These are phyloP conservation scores for Eonycteris spelaea DNA, from an alignment of 2,113 vertebrate species.

Conservation along the genomic window DNA sequence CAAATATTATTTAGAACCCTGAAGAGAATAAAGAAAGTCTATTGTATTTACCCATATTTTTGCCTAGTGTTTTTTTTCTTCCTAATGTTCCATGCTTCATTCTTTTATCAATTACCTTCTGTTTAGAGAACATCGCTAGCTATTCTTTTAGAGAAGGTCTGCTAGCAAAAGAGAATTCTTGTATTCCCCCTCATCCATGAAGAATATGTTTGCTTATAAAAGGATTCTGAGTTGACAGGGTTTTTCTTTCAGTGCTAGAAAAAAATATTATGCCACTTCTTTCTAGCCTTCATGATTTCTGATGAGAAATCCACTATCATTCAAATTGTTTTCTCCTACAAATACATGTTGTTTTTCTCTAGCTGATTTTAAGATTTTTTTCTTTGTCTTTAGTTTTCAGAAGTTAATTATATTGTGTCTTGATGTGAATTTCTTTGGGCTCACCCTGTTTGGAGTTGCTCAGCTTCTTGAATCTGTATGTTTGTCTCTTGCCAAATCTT, in stretches of 20 bases:
- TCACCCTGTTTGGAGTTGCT: background rate
- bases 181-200: background rate
- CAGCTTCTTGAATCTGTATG: background rate
- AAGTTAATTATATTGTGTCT: background rate
- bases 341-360: background rate
- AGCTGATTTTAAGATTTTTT: background rate
- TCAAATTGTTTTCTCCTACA: background rate
- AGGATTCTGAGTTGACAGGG: background rate
- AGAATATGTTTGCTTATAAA: background rate
- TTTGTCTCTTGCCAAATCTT: background rate
- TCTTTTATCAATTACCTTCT: background rate
- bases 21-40: background rate
- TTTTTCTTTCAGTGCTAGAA: background rate
- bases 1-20: background rate
- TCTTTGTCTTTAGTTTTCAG: background rate
- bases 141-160: background rate
- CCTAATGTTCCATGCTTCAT: background rate
- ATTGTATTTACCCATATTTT: background rate
- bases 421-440: background rate
- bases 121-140: background rate
- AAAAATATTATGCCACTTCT: background rate
- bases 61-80: background rate
- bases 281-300: background rate
- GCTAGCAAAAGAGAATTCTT: background rate
- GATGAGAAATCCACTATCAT: background rate